These are phyloP conservation scores for Thunnus maccoyii DNA, from an alignment of 2,113 vertebrate genomes.

Conservation along the genomic window DNA sequence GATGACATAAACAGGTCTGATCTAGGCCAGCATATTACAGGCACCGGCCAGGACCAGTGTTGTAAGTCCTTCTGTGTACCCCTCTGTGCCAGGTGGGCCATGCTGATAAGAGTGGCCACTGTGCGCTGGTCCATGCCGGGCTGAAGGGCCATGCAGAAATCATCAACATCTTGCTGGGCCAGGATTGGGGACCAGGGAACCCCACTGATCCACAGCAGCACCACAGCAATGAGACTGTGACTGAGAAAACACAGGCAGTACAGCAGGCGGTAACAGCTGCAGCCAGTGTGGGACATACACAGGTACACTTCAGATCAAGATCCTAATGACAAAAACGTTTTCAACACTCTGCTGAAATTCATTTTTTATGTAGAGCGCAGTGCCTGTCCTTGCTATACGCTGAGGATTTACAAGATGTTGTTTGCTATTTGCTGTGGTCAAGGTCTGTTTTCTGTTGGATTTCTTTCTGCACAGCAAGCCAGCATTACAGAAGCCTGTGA, in stretches of 20 bases:
- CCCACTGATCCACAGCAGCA: conserved; percentile 76
- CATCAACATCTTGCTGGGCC: conserved; percentile 87
- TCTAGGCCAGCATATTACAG: conserved; percentile 62
- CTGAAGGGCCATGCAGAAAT: conserved; percentile 91
- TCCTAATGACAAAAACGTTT: conserved; percentile 6
- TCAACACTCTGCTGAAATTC: conserved; percentile 19
- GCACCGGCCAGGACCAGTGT: conserved; percentile 28
- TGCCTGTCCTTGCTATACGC: conserved; percentile 10
- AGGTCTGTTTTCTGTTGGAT: conserved; percentile 40
- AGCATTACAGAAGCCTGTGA: conserved; percentile 53
- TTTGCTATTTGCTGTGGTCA: conserved; percentile 49
- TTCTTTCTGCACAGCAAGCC: conserved; percentile 48
- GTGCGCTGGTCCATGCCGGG: conserved; percentile 92
- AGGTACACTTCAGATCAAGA: conserved; percentile 80
- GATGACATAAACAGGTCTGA: conserved; percentile 61
- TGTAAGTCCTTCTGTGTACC: conserved; percentile 58
- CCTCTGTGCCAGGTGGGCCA: conserved; percentile 87
- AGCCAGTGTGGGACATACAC: conserved; percentile 93
- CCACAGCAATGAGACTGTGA: conserved; percentile 62
- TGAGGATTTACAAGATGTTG: conserved; percentile 41
- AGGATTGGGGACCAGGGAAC: conserved; percentile 84
- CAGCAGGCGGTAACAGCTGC: conserved; percentile 93
- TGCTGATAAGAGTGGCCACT: conserved; percentile 95
- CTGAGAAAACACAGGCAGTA: conserved; percentile 79
- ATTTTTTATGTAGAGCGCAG: conserved; percentile 1